A percentile compares a stretch with the other conserved stretches of the same genome.
Conservation (phyloP, 2,888 invertebrate species). For the Lasioglossum malachurum region DNA sequence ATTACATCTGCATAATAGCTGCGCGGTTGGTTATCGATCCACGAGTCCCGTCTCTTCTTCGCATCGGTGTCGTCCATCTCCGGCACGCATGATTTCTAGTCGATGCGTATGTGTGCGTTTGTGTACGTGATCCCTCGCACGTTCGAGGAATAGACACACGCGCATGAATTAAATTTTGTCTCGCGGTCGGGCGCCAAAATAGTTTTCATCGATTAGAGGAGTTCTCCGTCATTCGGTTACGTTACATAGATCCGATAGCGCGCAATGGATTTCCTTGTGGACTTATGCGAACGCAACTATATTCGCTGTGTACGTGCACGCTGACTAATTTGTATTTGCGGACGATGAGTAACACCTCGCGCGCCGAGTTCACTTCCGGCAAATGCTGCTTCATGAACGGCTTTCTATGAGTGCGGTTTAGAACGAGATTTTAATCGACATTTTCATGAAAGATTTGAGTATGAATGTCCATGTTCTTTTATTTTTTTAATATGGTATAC, state of each 20-base stretch:
- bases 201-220: constrained; percentile 71
- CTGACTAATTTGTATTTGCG: not conserved
- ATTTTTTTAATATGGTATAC: too few relatives aligned
- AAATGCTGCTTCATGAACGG: not conserved
- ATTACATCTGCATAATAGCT: constrained; percentile 83
- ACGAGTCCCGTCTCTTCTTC: constrained; percentile 78
- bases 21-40: constrained; percentile 79
- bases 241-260: constrained; percentile 49
- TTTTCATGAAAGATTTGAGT: not conserved
- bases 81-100: constrained; percentile 54
- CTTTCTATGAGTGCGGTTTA: not conserved
- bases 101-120: constrained; percentile 24
- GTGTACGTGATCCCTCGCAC: not conserved
- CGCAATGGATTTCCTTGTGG: constrained; percentile 60
- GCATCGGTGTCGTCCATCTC: constrained; percentile 73
- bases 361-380: not conserved
- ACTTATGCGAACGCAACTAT: constrained; percentile 49
- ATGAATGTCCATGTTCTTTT: too few relatives aligned
- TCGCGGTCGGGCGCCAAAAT: constrained; percentile 65
- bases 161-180: constrained; percentile 71
- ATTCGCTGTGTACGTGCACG: constrained; percentile 14
- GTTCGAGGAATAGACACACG: constrained; percentile 47
- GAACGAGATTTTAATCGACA: not conserved
- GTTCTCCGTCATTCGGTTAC: constrained; percentile 56
- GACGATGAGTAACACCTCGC: not conserved